Base-by-base conservation (phyloP, 2,113 vertebrate genomes). In the Indicator maculatus region DNA sequence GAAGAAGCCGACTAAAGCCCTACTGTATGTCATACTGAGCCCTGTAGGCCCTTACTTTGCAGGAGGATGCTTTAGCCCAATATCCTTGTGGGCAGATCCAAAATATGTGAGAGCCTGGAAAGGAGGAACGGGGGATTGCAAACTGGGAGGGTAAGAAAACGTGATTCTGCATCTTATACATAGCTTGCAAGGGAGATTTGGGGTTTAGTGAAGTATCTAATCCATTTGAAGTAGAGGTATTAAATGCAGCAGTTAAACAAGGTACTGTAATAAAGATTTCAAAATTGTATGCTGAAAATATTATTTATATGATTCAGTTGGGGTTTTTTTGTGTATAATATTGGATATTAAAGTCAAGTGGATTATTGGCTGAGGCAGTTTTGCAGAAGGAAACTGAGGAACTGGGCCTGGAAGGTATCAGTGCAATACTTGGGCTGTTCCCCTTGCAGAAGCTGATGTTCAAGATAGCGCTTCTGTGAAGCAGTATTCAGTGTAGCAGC, bases 41-140 rank as follows among this genome's bases (percentile, higher is more conserved):
- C 98, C 98, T 1, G 98, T 99, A 74, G 98, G 98, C 17, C 95
- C 98, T n/a, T 99, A 99, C 88, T 99, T 99, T 97, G 95, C 96
- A 72, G 97, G 93, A 4, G 98, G 97, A 50, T 93, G 50, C 67
- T 98, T 98, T 72, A 97, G 94, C 23, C 97, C 98, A 2, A 95
- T 99, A 84, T 98, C 98, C 30, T 93, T 99, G 36, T 99, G 98
- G 99, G 98, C 99, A 4, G 98, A 99, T 91, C 98, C 98, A 2
- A 99, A 99, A 93, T 99, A 98, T 1, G 97, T 98, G 20, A 97
- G 98, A 86, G 98, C 99, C 17, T 99, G 99, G 98, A 98, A 97
- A 97, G 99, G 99, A 87, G 99, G 99, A 65, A 99, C 98, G 0
- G 99, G 99, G 14, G 98, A 99, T 97, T 99, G 98, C 98, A 99